A percentile compares a stretch with the other conserved stretches of the same genome.
These are phyloP conservation scores for Julus scanicus DNA, from an alignment of 2,888 invertebrate species.

Conservation along the genomic window DNA sequence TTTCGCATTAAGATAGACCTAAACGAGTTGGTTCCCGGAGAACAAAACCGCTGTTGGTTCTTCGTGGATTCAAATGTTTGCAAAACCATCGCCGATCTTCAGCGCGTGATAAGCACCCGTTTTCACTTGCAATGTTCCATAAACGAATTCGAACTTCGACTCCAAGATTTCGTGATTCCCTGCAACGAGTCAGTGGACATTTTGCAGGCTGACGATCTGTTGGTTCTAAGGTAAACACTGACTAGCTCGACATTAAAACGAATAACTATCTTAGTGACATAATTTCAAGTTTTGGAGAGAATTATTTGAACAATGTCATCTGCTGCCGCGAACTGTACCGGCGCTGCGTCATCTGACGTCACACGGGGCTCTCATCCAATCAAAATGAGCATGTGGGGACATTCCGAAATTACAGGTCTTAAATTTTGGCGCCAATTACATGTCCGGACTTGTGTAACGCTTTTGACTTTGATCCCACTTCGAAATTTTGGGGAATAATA, in stretches of 20 bases:
- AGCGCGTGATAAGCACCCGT: background rate
- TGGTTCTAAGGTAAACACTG: slow-evolving; percentile 5
- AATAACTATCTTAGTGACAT: background rate
- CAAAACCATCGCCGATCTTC: slow-evolving; percentile 17
- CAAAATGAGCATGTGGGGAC: background rate
- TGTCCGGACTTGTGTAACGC: background rate
- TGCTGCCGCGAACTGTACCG: background rate
- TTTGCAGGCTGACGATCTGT: slow-evolving; percentile 24
- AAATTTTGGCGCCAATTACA: background rate
- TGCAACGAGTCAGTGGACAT: background rate
- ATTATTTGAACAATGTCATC: background rate
- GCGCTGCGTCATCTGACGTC: background rate
- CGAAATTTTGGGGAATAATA: too few relatives aligned
- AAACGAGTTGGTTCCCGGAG: background rate
- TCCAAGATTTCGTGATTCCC: slow-evolving; percentile 49
- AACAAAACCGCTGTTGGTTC: background rate
- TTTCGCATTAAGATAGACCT: slow-evolving; percentile 28
- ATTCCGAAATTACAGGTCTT: too few relatives aligned
- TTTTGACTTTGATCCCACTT: too few relatives aligned
- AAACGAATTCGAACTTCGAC: background rate
- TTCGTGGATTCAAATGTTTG: background rate
- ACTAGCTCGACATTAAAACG: background rate
- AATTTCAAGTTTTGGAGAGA: background rate
- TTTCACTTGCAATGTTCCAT: background rate
- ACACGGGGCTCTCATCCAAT: background rate